Conservation (phyloP, 2,888 invertebrate genomes). For the Callinectes sapidus region DNA sequence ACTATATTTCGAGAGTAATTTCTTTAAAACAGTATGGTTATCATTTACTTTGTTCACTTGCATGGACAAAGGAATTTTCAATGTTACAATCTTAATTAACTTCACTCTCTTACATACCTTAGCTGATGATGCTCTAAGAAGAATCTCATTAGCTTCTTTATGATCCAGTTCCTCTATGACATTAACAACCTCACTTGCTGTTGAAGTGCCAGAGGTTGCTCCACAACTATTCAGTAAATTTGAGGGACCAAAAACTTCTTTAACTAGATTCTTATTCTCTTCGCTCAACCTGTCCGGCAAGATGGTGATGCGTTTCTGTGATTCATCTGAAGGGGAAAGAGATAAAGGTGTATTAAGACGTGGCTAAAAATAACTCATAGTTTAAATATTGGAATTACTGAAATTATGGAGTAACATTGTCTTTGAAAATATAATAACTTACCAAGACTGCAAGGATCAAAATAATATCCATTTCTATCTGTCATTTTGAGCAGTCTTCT, state of each 20-base stretch:
- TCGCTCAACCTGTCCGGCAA: slow-evolving; percentile 84
- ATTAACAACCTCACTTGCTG: slow-evolving; percentile 74
- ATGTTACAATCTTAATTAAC: not conserved
- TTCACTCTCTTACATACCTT: slow-evolving; percentile 50
- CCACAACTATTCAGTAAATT: not conserved
- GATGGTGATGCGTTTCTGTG: slow-evolving; percentile 85
- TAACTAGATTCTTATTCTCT: slow-evolving; percentile 82
- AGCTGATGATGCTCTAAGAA: slow-evolving; percentile 84
- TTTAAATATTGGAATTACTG: not conserved
- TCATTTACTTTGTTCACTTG: not conserved
- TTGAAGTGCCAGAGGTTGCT: not conserved
- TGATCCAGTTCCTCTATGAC: slow-evolving; percentile 84
- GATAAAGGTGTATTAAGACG: not conserved
- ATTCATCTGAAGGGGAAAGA: slow-evolving; percentile 78
- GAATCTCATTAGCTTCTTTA: slow-evolving; percentile 88
- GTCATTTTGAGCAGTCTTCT: slow-evolving; percentile 75
- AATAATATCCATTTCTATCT: slow-evolving; percentile 77
- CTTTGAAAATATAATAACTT: slow-evolving; percentile 38
- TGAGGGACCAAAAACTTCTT: slow-evolving; percentile 77
- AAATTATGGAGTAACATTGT: not conserved
- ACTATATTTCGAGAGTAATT: not conserved
- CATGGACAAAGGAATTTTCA: slow-evolving; percentile 33
- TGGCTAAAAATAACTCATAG: not conserved
- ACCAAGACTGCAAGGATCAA: slow-evolving; percentile 79
- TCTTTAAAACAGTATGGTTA: not conserved